Evolutionary conservation across 2,113 vertebrate genomes (phyloP), one percentile per base, ranked within the genome.

Genomic region (Eretmochelys imbricata): DNA sequence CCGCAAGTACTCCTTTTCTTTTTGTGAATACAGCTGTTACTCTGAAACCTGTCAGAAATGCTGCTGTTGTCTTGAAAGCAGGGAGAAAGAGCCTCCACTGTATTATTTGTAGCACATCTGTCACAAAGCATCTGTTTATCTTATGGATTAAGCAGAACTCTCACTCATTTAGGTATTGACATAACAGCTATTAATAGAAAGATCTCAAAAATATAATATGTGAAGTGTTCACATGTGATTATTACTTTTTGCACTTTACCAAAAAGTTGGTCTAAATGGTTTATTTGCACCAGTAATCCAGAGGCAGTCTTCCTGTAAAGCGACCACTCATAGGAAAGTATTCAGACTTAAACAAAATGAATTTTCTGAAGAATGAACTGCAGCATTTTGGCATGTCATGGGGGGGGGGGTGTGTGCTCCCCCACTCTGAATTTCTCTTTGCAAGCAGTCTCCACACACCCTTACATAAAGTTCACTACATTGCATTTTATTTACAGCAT

Each of bases 61-160:
- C 82, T 42, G 54, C 82, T 42, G 11, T 42, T 38, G 22, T 6
- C 53, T 79, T 35, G 19, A 88, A 80, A 91, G 31, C 16, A 13
- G 48, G 22, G 85, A 69, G 16, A 1, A 11, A 50, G 7, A 50
- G 25, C 3, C 55, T 31, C 22, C 25, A 59, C 48, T 1, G 0
- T 6, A 20, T 1, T 49, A 57, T 59, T 88, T 85, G 83, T 48
- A 57, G 75, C 53, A 72, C n/a, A 51, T 2, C 31, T 81, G 6
- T 50, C 57, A 29, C 2, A 59, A 5, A 82, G 38, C 59, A 94
- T 35, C 72, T 80, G 31, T 53, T 87, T 78, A 51, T 27, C 85
- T 69, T 87, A 5, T 87, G 46, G 59, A 62, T 17, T 3, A 14
- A 12, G 24, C 24, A 84, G 46, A 92, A 55, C 11, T 13, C 83